Evolutionary conservation across 1,140 invertebrate genomes (phyloP).

Genomic region (Megalopta genalis): DNA sequence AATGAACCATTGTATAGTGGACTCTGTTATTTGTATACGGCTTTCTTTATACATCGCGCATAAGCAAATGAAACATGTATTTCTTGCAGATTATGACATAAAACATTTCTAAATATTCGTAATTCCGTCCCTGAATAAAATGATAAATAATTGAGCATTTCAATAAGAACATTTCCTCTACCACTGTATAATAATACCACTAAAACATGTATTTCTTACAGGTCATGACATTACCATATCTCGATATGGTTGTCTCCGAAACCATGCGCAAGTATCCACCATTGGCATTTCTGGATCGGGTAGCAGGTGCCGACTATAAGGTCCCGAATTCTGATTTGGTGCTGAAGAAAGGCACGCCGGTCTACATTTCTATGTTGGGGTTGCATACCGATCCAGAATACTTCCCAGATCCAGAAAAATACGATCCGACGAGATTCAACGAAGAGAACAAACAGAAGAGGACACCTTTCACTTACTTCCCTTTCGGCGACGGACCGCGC

Average conservation of each 20-base stretch:
- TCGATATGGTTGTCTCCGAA: slow-evolving; percentile 75
- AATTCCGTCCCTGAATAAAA: too few species aligned
- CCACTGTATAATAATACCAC: too few species aligned
- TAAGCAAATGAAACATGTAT: too few species aligned
- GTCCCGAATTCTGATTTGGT: slow-evolving; percentile 79
- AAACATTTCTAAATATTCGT: too few species aligned
- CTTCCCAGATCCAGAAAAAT: slow-evolving; percentile 86
- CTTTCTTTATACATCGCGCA: too few species aligned
- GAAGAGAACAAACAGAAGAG: slow-evolving; percentile 76
- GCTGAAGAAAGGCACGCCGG: slow-evolving; percentile 80
- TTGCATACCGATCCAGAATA: slow-evolving; percentile 84
- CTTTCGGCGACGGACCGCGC: slow-evolving; percentile 82
- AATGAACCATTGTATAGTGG: too few species aligned
- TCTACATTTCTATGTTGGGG: slow-evolving; percentile 82
- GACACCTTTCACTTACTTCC: slow-evolving; percentile 78
- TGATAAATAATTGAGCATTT: too few species aligned
- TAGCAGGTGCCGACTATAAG: slow-evolving; percentile 71
- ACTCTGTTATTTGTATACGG: too few species aligned
- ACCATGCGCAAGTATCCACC: slow-evolving; percentile 83
- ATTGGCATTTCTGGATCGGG: slow-evolving; percentile 80
- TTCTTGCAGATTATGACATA: too few species aligned
- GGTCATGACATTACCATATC: slow-evolving; percentile 50
- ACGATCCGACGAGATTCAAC: slow-evolving; percentile 87
- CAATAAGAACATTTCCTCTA: too few species aligned
- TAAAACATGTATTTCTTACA: slow-evolving; percentile 13